Percentiles rank a stretch among this genome's conserved stretches.
phyloP scores from a whole-genome alignment of 35 echinoderm and acorn worm genomes.

The Anneissia japonica region DNA sequence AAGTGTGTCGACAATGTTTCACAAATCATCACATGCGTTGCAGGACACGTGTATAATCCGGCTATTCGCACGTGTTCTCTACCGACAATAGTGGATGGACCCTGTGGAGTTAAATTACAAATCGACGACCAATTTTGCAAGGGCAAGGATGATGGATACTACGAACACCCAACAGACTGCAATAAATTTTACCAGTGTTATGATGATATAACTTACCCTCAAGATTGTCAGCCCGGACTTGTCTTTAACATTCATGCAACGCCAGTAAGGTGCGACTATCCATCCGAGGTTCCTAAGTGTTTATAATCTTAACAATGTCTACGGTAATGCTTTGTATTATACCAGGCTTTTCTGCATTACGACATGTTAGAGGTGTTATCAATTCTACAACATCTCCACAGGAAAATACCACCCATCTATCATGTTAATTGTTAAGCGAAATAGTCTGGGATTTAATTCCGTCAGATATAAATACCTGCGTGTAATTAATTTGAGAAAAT shows the following conservation, averaged over 20 bases:
- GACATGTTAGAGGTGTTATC: too few species aligned
- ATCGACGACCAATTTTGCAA: background rate
- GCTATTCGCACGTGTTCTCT: background rate
- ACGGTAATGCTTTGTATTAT: too few species aligned
- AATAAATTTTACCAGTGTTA: background rate
- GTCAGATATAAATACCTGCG: too few species aligned
- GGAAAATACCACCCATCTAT: too few species aligned
- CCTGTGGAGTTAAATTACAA: background rate
- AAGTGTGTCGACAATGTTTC: background rate
- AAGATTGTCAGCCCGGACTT: background rate
- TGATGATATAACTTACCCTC: background rate
- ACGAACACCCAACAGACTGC: background rate
- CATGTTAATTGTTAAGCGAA: too few species aligned
- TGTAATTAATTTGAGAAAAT: too few species aligned
- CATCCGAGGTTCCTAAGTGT: background rate
- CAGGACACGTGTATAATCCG: background rate
- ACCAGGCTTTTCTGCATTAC: too few species aligned
- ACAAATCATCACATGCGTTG: background rate
- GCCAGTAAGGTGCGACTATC: background rate
- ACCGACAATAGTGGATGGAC: background rate
- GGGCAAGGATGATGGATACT: background rate
- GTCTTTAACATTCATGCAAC: background rate
- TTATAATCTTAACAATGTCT: too few species aligned
- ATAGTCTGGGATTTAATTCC: too few species aligned
- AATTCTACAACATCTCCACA: too few species aligned